Base-by-base conservation (phyloP, 2,113 vertebrate genomes). In the Polyodon spathula region DNA sequence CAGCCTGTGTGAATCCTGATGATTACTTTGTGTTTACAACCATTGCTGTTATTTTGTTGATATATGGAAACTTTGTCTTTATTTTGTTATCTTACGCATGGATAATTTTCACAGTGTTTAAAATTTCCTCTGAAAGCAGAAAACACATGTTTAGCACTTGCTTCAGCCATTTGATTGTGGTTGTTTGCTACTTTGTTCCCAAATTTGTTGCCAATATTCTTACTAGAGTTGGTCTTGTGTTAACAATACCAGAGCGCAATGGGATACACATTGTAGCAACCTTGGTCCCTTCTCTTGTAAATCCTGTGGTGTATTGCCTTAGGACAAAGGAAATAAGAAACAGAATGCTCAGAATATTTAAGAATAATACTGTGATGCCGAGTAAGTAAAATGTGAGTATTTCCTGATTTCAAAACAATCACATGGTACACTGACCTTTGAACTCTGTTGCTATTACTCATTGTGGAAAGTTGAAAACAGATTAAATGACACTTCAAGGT, bases 281-380 rank as follows among this genome's bases (percentile, higher is more conserved):
- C 8, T 53, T 77, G 0, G 68, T 62, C 6, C 70, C 75, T 2
- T 65, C 64, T 41, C 51, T 77, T 50, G 37, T 76, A 2, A 76
- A 77, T 71, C 72, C 73, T 61, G 70, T 77, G 37, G 65, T 77
- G 15, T 75, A 71, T 6, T 71, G 67, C 64, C 39, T 73, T 1
- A 67, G 60, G 52, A 75, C 65, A 1, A 75, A 73, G 65, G 62
- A 71, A 1, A 65, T 72, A 14, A 65, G 61, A 62, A 62, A 71
- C 1, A 71, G 53, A 52, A 16, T 71, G 1, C 44, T 70, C 2
- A 50, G 27, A 46, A 39, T 58, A 39, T 0, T 65, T 0, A 61
- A 38, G 40, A 51, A 27, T 27, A 27, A 27, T 27, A 27, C 27
- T 27, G 27, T 27, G 27, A 27, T 27, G 3, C 27, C 27, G 27